Base-by-base conservation (phyloP, 2,888 invertebrate species). In the Bhutanitis thaidina region DNA sequence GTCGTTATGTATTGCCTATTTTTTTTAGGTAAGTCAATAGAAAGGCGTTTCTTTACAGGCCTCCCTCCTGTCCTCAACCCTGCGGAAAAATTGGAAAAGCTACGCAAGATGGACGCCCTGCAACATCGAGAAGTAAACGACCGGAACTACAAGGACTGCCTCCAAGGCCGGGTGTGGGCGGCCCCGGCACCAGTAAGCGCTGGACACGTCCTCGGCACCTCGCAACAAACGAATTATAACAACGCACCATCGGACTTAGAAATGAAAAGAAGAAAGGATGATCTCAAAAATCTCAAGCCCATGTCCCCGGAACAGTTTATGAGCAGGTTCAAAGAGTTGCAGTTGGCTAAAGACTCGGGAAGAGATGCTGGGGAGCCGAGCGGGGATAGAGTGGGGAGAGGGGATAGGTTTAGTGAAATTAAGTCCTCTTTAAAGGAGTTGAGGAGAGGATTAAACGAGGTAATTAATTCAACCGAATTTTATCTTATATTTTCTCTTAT, bases 31-130 rank as follows among this genome's bases (percentile, higher is more conserved):
- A n/a, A n/a, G n/a, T n/a, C n/a, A n/a, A n/a, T n/a, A n/a, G n/a
- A n/a, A n/a, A n/a, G n/a, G n/a, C n/a, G n/a, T n/a, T n/a, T n/a
- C n/a, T 20, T 20, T 10, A 12, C 34, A 34, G n/a, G 34, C 5
- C 10, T 34, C 12, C 34, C 34, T 12, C 90, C 90, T 2, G 80
- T 84, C 0, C 60, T 83, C 5, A 72, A 62, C 54, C 54, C 85
- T 20, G 71, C 80, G 27, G 74, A 74, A 48, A 77, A 87, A 52
- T 52, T 90, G 1, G 91, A 92, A 53, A 91, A 90, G 41, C 84
- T 91, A 0, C 90, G 91, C 7, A 82, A 80, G 40, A 69, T 85
- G 79, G 82, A 84, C 61, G 78, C 79, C 0, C 65, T 85, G 0
- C 78, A 80, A 39, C 82, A 79, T 65, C 53, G 65, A 2, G 76